Base-by-base conservation (phyloP, 2,113 vertebrate species). In the Irena cyanogastra region DNA sequence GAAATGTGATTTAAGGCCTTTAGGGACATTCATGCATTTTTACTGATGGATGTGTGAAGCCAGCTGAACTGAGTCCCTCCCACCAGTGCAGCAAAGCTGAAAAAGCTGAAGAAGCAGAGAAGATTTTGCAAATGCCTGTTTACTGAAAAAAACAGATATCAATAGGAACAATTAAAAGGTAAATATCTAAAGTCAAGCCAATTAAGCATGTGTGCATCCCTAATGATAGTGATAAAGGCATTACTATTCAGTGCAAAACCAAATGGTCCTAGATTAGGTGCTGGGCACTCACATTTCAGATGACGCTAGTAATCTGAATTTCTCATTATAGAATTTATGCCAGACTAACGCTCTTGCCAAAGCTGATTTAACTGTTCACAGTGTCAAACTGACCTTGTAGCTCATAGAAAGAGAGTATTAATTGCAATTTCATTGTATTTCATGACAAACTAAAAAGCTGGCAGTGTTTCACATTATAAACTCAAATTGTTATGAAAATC, bases 231-330 rank as follows among this genome's bases (percentile, higher is more conserved):
- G 68, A 97, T 97, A 96, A 97, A 97, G 88, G 54, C 60, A 56
- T 90, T 96, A 90, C 86, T 95, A 57, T 92, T 97, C 95, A 93
- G 83, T 96, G 92, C 75, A 96, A 97, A 98, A 97, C 42, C 95
- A 98, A 98, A 98, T 72, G 63, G 93, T 42, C 63, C 74, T 83
- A 92, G 93, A 97, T 98, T 97, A 97, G 97, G 96, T 97, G 96
- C 82, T 81, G 97, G 98, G 97, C 97, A 97, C 96, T 98, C 95
- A 94, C 96, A 92, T 98, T 98, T 98, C 97, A 98, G 97, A 97
- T 97, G 97, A 98, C 97, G 97, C 96, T 98, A 96, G 95, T 96
- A 97, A 98, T 98, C 98, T 99, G 98, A 97, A 98, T 98, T 98
- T 98, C 98, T 98, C 98, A 98, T 99, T 98, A 99, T 35, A 94